Base-by-base conservation (phyloP, 2,888 invertebrate species). In the Periphyllus acericola region DNA sequence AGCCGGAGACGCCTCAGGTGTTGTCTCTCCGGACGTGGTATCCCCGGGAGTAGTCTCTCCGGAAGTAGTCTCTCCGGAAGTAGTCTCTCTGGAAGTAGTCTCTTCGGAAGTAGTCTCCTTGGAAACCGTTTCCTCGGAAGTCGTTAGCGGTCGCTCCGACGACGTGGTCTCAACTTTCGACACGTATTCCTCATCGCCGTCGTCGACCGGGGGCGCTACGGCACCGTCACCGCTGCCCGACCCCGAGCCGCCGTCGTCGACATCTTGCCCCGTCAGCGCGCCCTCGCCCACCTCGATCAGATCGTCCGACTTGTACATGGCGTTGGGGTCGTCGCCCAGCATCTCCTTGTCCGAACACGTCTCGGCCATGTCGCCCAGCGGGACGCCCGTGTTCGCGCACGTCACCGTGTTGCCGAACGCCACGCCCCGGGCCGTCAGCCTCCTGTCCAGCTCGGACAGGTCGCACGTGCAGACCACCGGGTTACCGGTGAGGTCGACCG, bases 401-500 rank as follows among this genome's bases (percentile, higher is more conserved):
- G 36, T 40, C 3, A 87, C 40, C 1, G 81, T 75, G 40, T 87
- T 74, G 29, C 74, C 87, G 19, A 87, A 80, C 60, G 79, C 80
- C 32, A 87, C 80, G 25, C 87, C 87, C 0, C 60, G 36, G 9
- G 74, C 36, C 25, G 74, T 52, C 29, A 87, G 66, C 55, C 25
- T 74, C 19, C 29, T 34, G 25, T 81, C 87, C 8, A 40, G 9
- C 21, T 87, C 82, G 60, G 86, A 79, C 72, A 87, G 75, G 19
- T 83, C 80, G 66, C 89, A 89, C 17, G 89, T 89, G 25, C 89
- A 89, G 29, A 87, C 84, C 0, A 89, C 21, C 34, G 89, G 89
- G 75, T 89, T 89, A 1, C 86, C 89, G 32, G 86, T 89, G 3
- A 89, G 55, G 34, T 87, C 89, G 29, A 89, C 76, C 32, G 86